A percentile compares a stretch with the other conserved stretches of the same genome.
Evolutionary conservation across 92 coral and sea anemone species (phyloP).

Genomic region (Desmophyllum pertusum): DNA sequence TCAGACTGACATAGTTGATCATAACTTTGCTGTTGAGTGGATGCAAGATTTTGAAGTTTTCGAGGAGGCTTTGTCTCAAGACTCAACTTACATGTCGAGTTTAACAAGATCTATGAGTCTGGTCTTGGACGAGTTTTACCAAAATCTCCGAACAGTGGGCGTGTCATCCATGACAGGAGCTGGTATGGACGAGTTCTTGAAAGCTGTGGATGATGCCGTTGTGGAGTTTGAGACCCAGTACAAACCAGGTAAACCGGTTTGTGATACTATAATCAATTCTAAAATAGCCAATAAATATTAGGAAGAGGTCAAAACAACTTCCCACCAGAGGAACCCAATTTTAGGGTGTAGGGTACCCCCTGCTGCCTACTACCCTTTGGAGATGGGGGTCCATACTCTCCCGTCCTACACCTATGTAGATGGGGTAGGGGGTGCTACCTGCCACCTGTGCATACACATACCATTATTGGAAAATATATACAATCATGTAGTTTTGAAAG

Average conservation of each 20-base stretch:
- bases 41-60: slow-evolving; percentile 94
- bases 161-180: slow-evolving; percentile 98
- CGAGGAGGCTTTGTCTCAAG: slow-evolving; percentile 93
- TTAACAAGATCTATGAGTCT: slow-evolving; percentile 93
- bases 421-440: too few species aligned
- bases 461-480: too few species aligned
- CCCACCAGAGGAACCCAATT: too few species aligned
- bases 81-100: slow-evolving; percentile 97
- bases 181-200: slow-evolving; percentile 84
- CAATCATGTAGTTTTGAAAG: too few species aligned
- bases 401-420: too few species aligned
- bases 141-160: slow-evolving; percentile 89
- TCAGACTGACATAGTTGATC: slow-evolving; percentile 96
- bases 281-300: too few species aligned
- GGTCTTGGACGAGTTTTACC: slow-evolving; percentile 95
- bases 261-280: background rate
- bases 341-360: too few species aligned
- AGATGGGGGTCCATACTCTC: too few species aligned
- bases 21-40: slow-evolving; percentile 95
- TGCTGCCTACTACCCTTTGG: too few species aligned
- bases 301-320: too few species aligned
- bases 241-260: slow-evolving; percentile 79
- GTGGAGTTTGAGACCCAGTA: slow-evolving; percentile 90
- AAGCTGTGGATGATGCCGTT: slow-evolving; percentile 80
- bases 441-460: too few species aligned